A percentile compares a stretch with the other conserved stretches of the same genome.
Conservation (phyloP, 2,797 vertebrate species). For the Galagoides demidoff region DNA sequence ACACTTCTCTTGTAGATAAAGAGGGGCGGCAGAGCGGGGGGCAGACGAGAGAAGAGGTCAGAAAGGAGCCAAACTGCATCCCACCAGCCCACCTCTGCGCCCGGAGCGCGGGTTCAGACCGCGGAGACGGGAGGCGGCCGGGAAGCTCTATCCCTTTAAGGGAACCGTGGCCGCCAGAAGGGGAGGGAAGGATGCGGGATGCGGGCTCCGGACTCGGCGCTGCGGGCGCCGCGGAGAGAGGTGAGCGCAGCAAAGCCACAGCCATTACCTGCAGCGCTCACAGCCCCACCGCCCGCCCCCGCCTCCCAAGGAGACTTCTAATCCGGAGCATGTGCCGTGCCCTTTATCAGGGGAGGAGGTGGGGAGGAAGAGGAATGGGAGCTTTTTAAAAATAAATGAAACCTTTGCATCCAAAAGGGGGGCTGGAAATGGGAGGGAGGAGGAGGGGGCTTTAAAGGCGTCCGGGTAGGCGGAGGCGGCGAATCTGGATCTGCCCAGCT, state of each 20-base stretch:
- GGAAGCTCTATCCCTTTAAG: slow-evolving; percentile 70
- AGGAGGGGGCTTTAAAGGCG: slow-evolving; percentile 76
- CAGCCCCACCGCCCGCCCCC: neutral
- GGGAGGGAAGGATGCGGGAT: slow-evolving; percentile 33
- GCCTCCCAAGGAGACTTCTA: slow-evolving; percentile 63
- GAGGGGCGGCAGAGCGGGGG: neutral
- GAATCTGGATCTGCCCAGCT: slow-evolving; percentile 46
- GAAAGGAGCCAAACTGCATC: slow-evolving; percentile 36
- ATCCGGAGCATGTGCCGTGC: slow-evolving; percentile 60
- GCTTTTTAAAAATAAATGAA: slow-evolving; percentile 79
- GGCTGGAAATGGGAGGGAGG: neutral
- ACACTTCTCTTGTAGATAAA: slow-evolving; percentile 31
- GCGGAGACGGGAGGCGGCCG: neutral
- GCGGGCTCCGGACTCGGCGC: slow-evolving; percentile 59
- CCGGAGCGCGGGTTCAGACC: neutral
- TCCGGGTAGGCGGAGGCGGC: slow-evolving; percentile 64
- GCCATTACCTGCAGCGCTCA: slow-evolving; percentile 65
- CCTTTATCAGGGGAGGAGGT: slow-evolving; percentile 59
- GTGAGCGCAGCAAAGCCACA: slow-evolving; percentile 37
- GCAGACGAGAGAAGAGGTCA: slow-evolving; percentile 8
- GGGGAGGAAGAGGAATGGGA: slow-evolving; percentile 54
- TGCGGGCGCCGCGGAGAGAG: slow-evolving; percentile 22
- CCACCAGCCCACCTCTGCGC: slow-evolving; percentile 45
- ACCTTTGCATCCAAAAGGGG: slow-evolving; percentile 48
- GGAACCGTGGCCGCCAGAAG: slow-evolving; percentile 36